Evolutionary conservation across 2,888 invertebrate species (phyloP).

Genomic region (Megaustenia siamemsis): DNA sequence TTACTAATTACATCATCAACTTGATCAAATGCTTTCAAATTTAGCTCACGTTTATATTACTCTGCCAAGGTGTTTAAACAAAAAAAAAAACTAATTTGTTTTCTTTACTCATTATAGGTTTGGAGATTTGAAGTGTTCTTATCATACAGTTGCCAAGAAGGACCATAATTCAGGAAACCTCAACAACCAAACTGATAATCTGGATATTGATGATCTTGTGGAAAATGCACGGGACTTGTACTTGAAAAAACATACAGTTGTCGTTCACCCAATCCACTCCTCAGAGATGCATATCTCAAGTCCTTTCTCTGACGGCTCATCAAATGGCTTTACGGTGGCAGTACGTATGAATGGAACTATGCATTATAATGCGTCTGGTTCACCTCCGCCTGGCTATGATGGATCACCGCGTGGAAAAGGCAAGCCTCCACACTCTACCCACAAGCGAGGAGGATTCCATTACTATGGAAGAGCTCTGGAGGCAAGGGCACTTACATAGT

Average conservation of each 20-base stretch:
- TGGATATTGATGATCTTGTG: slow-evolving; percentile 69
- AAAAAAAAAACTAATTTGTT: no score
- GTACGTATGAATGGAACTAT: slow-evolving; percentile 50
- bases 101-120: no score
- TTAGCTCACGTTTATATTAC: no score
- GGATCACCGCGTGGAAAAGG: slow-evolving; percentile 45
- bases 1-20: no score
- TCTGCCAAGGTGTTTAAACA: no score
- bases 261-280: slow-evolving; percentile 43
- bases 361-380: slow-evolving; percentile 43
- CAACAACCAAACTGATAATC: slow-evolving; percentile 67
- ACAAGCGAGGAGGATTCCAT: slow-evolving; percentile 44
- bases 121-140: slow-evolving; percentile 72
- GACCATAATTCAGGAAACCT: slow-evolving; percentile 63
- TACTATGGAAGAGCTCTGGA: slow-evolving; percentile 48
- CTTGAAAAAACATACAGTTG: slow-evolving; percentile 50
- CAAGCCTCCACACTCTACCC: slow-evolving; percentile 21
- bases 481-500: slow-evolving; percentile 26
- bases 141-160: slow-evolving; percentile 70
- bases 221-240: slow-evolving; percentile 64
- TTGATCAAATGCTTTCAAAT: no score
- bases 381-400: slow-evolving; percentile 39
- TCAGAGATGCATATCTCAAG: slow-evolving; percentile 49
- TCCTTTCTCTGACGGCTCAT: slow-evolving; percentile 36
- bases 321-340: slow-evolving; percentile 40